These are phyloP conservation scores for Itoplectis maculator DNA, from an alignment of 2,888 invertebrate genomes.

Conservation along the genomic window DNA sequence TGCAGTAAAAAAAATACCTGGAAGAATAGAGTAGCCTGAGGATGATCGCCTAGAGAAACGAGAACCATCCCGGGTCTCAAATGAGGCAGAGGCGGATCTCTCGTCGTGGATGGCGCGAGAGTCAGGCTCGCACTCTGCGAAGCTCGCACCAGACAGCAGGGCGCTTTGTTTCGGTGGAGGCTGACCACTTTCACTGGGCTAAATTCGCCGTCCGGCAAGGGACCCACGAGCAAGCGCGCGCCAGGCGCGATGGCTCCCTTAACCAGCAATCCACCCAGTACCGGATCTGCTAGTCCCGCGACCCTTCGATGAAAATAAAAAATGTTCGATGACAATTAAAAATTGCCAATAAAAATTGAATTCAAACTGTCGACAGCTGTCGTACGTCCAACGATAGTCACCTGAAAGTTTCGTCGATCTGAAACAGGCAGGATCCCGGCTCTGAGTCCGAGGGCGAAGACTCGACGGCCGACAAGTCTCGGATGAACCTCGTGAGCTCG, in stretches of 20 bases:
- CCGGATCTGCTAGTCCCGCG: constrained; percentile 90
- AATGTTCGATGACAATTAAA: too few species aligned
- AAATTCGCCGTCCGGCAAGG: constrained; percentile 92
- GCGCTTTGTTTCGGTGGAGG: constrained; percentile 96
- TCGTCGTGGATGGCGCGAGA: constrained; percentile 86
- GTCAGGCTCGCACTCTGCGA: constrained; percentile 96
- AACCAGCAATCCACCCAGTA: constrained; percentile 93
- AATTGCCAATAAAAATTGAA: too few species aligned
- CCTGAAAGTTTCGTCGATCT: constrained; percentile 96
- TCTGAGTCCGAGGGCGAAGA: constrained; percentile 76
- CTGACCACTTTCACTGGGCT: constrained; percentile 91
- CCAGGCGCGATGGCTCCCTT: constrained; percentile 95
- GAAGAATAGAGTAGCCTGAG: constrained; percentile 86
- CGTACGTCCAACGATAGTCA: constrained; percentile 58
- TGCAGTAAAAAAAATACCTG: constrained; percentile 82
- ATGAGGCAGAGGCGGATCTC: constrained; percentile 85
- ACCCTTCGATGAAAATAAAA: constrained; percentile 86
- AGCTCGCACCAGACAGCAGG: constrained; percentile 94
- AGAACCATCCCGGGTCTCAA: constrained; percentile 95
- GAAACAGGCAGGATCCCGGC: constrained; percentile 87
- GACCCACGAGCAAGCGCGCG: constrained; percentile 91
- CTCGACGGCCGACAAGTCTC: constrained; percentile 88
- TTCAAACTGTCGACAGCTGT: not conserved
- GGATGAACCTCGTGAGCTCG: constrained; percentile 93
- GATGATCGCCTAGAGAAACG: constrained; percentile 86